Evolutionary conservation across 2,113 vertebrate species (phyloP), one percentile per base, ranked within the genome.

Genomic region (Conger conger): DNA sequence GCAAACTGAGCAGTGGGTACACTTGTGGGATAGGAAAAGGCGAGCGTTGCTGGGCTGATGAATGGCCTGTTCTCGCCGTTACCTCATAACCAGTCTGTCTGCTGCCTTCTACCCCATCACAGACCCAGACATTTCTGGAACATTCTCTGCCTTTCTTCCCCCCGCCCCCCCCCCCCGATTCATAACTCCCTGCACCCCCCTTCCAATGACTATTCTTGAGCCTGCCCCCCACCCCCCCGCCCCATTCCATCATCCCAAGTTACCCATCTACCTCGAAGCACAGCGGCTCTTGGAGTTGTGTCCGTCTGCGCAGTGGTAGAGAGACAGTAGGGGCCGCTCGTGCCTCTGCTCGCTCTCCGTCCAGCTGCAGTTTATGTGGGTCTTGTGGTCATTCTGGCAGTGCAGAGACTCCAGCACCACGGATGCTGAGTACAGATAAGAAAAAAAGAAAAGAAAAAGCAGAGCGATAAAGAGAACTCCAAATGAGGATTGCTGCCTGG

Each of bases 381-480:
- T 84, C 6, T 16, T 0, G 81, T 90, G 95, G 88, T 95, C 88
- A 11, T 94, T 95, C 15, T 91, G 54, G 84, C 95, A 95, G n/a
- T 84, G 57, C 57, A 95, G 77, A 0, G 93, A 94, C 6, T 86
- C 36, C 87, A 95, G 83, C 63, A 87, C n/a, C 0, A 88, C 15
- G 38, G 90, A 93, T 23, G 7, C 94, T 95, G 77, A 35, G 57
- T 18, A 88, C 57, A 83, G 60, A 81, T 23, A 38, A 40, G 2
- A 36, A 33, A 54, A 42, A 4, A 9, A 60, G 16, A 86, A 18
- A 78, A 33, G 77, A 40, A n/a, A n/a, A n/a, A n/a, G n/a, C n/a
- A n/a, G n/a, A 42, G 37, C 36, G 45, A 81, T 53, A 76, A 18
- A 73, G n/a, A 15, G 42, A 42, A n/a, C 42, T 5, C 23, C n/a